Evolutionary conservation across 2,797 vertebrate genomes (phyloP).

Genomic region (Sebastes hubbsi): DNA sequence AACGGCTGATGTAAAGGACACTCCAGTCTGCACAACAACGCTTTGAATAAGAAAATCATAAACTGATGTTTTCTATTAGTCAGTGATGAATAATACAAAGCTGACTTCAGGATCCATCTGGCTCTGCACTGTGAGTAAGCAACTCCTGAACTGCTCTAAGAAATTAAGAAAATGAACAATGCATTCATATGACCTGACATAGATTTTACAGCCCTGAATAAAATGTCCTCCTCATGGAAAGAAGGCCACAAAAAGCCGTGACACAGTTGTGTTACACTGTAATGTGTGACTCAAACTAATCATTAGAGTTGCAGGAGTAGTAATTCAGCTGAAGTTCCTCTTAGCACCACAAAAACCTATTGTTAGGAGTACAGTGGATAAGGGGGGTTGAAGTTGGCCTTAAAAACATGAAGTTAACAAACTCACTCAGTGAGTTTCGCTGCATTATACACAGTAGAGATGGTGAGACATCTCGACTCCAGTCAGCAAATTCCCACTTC

Average conservation of each 20-base stretch:
- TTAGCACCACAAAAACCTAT: neutral
- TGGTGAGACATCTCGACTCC: neutral
- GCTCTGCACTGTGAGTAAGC: neutral
- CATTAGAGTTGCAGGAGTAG: neutral
- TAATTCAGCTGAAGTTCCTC: neutral
- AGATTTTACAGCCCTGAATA: neutral
- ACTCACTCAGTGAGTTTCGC: neutral
- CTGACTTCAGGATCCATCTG: neutral
- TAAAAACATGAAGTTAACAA: neutral
- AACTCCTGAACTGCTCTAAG: neutral
- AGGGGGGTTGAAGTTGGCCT: neutral
- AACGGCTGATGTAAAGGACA: neutral
- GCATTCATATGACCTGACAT: neutral
- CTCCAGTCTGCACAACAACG: neutral
- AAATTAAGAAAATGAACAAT: neutral
- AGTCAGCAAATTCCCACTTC: conserved; percentile 33
- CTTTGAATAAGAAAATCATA: conserved; percentile 17
- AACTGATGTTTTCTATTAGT: neutral
- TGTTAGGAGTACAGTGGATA: neutral
- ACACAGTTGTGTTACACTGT: neutral
- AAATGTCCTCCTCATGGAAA: neutral
- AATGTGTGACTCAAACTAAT: neutral
- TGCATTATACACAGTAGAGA: neutral
- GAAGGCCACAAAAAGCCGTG: neutral
- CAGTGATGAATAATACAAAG: neutral